Percentiles rank a stretch among this genome's conserved stretches.
Evolutionary conservation across 2,888 invertebrate genomes (phyloP).

Genomic region (Tipula unca): DNA sequence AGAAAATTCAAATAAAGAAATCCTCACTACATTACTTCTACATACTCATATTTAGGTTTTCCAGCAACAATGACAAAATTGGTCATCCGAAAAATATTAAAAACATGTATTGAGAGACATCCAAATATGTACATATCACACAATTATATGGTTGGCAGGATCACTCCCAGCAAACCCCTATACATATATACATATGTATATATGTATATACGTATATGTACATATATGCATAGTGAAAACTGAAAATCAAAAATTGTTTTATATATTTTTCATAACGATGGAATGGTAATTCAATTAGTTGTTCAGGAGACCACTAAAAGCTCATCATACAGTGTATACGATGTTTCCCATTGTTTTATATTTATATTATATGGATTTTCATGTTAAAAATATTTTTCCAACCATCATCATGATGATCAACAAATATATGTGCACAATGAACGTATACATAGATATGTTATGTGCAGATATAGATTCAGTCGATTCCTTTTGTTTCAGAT

Average conservation of each 20-base stretch:
- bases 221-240: neutral
- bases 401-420: neutral
- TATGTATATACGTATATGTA: too few relatives aligned
- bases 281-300: neutral
- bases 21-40: neutral
- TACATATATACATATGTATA: too few relatives aligned
- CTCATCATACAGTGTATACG: neutral
- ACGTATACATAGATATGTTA: neutral
- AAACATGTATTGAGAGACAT: too few relatives aligned
- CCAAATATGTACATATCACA: too few relatives aligned
- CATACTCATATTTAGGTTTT: neutral
- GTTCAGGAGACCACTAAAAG: neutral
- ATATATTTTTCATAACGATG: neutral
- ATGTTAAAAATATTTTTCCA: neutral
- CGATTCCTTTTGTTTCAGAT: neutral
- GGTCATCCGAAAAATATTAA: neutral
- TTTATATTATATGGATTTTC: neutral
- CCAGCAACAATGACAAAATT: neutral
- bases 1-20: neutral
- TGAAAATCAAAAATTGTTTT: neutral
- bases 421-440: neutral
- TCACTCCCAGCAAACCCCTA: neutral
- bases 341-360: neutral
- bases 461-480: neutral
- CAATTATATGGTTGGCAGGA: neutral